Evolutionary conservation across 1,140 invertebrate genomes (phyloP).

Genomic region (Atta texana): DNA sequence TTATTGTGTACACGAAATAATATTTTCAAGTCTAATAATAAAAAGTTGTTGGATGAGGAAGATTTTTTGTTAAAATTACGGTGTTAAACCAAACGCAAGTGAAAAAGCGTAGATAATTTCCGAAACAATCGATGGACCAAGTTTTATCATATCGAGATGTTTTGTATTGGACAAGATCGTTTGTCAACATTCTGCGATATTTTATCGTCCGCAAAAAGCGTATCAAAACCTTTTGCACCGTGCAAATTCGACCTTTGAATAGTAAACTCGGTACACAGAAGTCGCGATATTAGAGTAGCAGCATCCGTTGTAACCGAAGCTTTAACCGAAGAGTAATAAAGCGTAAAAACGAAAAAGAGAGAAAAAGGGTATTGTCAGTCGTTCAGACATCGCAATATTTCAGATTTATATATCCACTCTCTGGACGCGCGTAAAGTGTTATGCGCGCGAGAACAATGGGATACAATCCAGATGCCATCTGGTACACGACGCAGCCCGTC

Average conservation of each 20-base stretch:
- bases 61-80: neutral
- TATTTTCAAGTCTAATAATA: neutral
- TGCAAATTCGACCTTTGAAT: constrained; percentile 41
- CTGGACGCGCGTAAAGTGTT: constrained; percentile 37
- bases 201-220: neutral
- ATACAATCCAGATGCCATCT: constrained; percentile 52
- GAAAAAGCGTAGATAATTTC: neutral
- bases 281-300: constrained; percentile 23
- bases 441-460: constrained; percentile 61
- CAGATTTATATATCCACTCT: constrained; percentile 49
- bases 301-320: constrained; percentile 20
- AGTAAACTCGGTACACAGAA: constrained; percentile 28
- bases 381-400: constrained; percentile 1
- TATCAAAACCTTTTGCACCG: constrained; percentile 18
- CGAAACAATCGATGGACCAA: neutral
- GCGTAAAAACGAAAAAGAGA: constrained; percentile 1
- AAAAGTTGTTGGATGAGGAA: neutral
- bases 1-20: neutral
- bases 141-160: neutral
- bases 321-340: constrained; percentile 17
- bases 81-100: neutral
- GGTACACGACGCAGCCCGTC: constrained; percentile 64
- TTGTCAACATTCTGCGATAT: constrained; percentile 22
- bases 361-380: neutral
- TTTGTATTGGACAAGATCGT: neutral